Percentiles rank a stretch among this genome's conserved stretches.
phyloP scores from a whole-genome alignment of 2,113 vertebrate genomes.

The Cryptotis parvus region DNA sequence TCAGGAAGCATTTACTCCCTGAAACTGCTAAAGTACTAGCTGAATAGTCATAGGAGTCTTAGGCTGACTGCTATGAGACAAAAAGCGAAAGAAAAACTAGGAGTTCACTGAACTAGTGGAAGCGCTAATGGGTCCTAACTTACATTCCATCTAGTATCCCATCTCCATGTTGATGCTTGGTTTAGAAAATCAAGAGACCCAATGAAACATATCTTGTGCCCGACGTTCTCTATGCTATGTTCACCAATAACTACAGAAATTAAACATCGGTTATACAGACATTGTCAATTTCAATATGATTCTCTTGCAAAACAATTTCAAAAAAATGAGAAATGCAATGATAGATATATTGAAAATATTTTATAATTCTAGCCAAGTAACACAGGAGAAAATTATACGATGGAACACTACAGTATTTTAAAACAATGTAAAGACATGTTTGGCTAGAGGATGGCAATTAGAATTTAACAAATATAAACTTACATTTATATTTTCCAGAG shows the following conservation, averaged over 20 bases:
- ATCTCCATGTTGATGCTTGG: neutral
- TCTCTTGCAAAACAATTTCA: slow-evolving; percentile 44
- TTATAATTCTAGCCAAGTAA: slow-evolving; percentile 67
- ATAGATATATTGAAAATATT: slow-evolving; percentile 76
- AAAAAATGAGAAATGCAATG: slow-evolving; percentile 78
- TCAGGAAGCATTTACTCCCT: neutral
- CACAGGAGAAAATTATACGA: slow-evolving; percentile 67
- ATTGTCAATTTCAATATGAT: neutral
- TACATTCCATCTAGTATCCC: neutral
- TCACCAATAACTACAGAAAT: neutral
- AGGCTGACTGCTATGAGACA: neutral
- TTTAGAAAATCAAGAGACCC: slow-evolving; percentile 1
- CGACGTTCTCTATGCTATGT: neutral
- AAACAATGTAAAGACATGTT: slow-evolving; percentile 74
- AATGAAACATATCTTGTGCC: neutral
- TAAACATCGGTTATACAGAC: neutral
- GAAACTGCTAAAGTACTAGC: neutral
- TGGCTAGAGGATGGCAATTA: slow-evolving; percentile 60
- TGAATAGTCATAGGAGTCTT: neutral
- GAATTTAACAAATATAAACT: slow-evolving; percentile 70
- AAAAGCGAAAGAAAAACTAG: neutral
- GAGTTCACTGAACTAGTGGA: neutral
- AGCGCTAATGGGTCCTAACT: neutral
- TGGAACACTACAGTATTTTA: slow-evolving; percentile 73
- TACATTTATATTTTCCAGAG: slow-evolving; percentile 65